Percentiles rank a stretch among this genome's conserved stretches.
These are phyloP conservation scores for Hermatobates lingyangjiaoensis DNA, from an alignment of 1,140 invertebrate genomes.

Conservation along the genomic window DNA sequence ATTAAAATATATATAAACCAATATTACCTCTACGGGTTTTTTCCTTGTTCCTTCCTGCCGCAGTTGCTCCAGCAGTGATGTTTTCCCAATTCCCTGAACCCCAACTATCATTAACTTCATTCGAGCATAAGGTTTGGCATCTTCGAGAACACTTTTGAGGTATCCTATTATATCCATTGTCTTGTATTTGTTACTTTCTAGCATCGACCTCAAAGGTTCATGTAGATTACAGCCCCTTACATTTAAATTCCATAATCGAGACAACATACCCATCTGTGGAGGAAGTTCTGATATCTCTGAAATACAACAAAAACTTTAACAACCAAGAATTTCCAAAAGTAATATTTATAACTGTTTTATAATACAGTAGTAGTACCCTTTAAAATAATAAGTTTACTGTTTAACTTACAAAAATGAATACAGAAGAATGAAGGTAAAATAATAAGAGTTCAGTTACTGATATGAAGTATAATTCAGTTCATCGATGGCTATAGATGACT, in stretches of 20 bases:
- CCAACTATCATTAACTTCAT: slow-evolving; percentile 98
- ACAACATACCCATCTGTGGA: slow-evolving; percentile 82
- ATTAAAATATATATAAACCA: no score
- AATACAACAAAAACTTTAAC: no score
- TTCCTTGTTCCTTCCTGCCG: slow-evolving; percentile 66
- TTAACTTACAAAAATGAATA: no score
- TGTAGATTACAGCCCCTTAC: slow-evolving; percentile 72
- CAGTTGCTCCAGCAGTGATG: slow-evolving; percentile 73
- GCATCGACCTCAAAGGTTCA: slow-evolving; percentile 81
- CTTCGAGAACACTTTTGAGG: slow-evolving; percentile 71
- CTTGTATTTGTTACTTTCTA: slow-evolving; percentile 81
- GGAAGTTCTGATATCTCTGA: slow-evolving; percentile 67
- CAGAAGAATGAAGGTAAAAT: no score
- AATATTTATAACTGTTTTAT: no score
- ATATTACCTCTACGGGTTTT: slow-evolving; percentile 47
- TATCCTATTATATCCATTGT: slow-evolving; percentile 94
- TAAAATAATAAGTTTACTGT: no score
- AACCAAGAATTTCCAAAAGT: no score
- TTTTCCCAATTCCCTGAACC: slow-evolving; percentile 83
- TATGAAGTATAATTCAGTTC: no score
- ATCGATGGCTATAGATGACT: no score
- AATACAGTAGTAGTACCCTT: no score
- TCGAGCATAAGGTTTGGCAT: slow-evolving; percentile 81
- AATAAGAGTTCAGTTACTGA: no score
- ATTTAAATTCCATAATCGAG: slow-evolving; percentile 88